Evolutionary conservation across 2,888 invertebrate genomes (phyloP).

Genomic region (Synanthedon andrenaeformis): DNA sequence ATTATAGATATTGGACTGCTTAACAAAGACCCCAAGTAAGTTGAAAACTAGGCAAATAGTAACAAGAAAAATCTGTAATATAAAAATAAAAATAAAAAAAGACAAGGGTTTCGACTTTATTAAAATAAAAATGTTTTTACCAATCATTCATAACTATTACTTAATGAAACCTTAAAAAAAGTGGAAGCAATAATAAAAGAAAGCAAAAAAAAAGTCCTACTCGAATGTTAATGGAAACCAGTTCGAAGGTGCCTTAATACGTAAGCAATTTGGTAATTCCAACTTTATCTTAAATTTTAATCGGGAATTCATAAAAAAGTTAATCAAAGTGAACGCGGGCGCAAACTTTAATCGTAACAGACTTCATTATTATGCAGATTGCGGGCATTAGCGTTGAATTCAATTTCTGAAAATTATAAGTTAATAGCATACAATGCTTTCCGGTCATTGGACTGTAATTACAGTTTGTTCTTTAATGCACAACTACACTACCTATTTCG

Average conservation of each 20-base stretch:
- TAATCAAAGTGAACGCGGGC: slow-evolving; percentile 14
- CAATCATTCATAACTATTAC: too few relatives aligned
- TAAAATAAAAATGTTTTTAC: too few relatives aligned
- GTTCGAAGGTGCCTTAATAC: neutral
- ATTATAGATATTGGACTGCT: too few relatives aligned
- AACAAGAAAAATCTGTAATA: too few relatives aligned
- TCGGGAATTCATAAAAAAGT: slow-evolving; percentile 8
- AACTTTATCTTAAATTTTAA: slow-evolving; percentile 1
- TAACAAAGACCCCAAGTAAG: too few relatives aligned
- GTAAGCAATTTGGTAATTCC: neutral
- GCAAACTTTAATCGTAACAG: slow-evolving; percentile 21
- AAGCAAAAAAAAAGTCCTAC: too few relatives aligned
- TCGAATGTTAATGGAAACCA: too few relatives aligned
- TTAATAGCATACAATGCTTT: slow-evolving; percentile 23
- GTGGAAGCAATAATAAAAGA: too few relatives aligned
- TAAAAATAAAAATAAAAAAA: too few relatives aligned
- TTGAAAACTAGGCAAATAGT: too few relatives aligned
- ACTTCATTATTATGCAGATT: slow-evolving; percentile 41
- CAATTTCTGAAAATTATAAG: slow-evolving; percentile 55
- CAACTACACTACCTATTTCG: neutral
- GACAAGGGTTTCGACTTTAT: too few relatives aligned
- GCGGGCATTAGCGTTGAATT: slow-evolving; percentile 42
- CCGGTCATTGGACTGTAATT: slow-evolving; percentile 34
- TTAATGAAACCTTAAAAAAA: too few relatives aligned
- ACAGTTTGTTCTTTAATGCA: slow-evolving; percentile 15